phyloP scores from a whole-genome alignment of 2,113 vertebrate species.

The Rhinogobius similis region DNA sequence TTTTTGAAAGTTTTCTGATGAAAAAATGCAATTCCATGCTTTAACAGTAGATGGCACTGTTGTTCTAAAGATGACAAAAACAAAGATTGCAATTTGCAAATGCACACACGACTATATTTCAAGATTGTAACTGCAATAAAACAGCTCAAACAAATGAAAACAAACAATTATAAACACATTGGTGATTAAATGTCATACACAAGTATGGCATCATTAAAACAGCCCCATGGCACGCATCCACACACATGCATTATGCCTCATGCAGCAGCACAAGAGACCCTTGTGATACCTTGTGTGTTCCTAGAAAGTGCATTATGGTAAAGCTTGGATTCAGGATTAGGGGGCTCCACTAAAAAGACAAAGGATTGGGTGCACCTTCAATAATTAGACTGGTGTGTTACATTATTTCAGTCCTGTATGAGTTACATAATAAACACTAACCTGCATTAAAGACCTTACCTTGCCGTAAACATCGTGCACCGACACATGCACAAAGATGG shows the following conservation, averaged over 20 bases:
- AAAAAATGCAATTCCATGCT: conserved; percentile 33
- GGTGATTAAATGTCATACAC: conserved; percentile 30
- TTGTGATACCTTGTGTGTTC: conserved; percentile 93
- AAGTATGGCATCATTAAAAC: conserved; percentile 20
- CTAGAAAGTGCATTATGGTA: conserved; percentile 99
- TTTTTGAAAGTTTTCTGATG: background rate
- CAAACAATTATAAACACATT: conserved; percentile 13
- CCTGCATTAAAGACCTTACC: conserved; percentile 72
- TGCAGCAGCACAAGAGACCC: conserved; percentile 79
- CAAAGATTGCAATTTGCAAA: conserved; percentile 6
- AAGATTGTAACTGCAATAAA: background rate
- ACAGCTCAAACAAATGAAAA: background rate
- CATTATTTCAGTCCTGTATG: conserved; percentile 4
- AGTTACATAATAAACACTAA: background rate
- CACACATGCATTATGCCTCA: conserved; percentile 68
- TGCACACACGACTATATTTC: conserved; percentile 33
- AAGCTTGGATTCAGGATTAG: conserved; percentile 99
- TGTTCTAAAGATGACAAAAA: conserved; percentile 26
- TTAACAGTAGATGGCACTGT: conserved; percentile 63
- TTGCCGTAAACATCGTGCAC: conserved; percentile 97
- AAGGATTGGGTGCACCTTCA: conserved; percentile 63
- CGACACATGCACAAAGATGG: conserved; percentile 95
- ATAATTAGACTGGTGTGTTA: conserved; percentile 21
- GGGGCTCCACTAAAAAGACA: conserved; percentile 95
- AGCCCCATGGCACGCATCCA: conserved; percentile 26